Evolutionary conservation across 2,888 invertebrate species (phyloP), one percentile per base, ranked within the genome.

Genomic region (Rhamnusium bicolor): DNA sequence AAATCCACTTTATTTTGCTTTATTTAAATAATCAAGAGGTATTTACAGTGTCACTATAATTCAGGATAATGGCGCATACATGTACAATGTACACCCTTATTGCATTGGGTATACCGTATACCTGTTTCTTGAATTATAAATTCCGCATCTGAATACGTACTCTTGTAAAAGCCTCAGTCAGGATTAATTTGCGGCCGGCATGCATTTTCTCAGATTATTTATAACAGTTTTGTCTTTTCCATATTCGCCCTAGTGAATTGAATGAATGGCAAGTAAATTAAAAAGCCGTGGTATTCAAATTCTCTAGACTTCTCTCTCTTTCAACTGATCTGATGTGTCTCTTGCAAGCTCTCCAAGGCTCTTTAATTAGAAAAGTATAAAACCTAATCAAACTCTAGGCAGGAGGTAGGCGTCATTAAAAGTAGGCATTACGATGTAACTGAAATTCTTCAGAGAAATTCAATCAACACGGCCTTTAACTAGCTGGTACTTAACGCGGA

Each of bases 321-420:
- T 18, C 21, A 1, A 32, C 19, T 66, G 21, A 18, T 65, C 65
- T 0, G 53, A 2, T 8, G n/a, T 14, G 46, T 60, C 40, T 53
- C 29, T 32, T 29, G 65, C 65, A 53, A 65, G 53, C 27, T 19
- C 19, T 32, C 53, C 65, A 18, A 49, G 53, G 5, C 53, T 32
- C 53, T 54, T 56, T 67, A 67, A 67, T 67, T 56, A 67, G 56
- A 18, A 67, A 56, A 54, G 67, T 56, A 67, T 67, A 67, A 67
- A 56, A 67, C 40, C 67, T 56, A 67, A 67, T 67, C 67, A 67
- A 67, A 67, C 67, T 56, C 54, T 16, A n/a, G 27, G 40, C 67
- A 14, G 67, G 56, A 16, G 65, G 19, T 65, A 32, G 14, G 46
- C 54, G 67, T 67, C 67, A 67, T 67, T 67, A 67, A 67, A 56